Percentiles rank a stretch among this genome's conserved stretches.
Evolutionary conservation across 2,113 vertebrate genomes (phyloP).

Genomic region (Pitta sordida): DNA sequence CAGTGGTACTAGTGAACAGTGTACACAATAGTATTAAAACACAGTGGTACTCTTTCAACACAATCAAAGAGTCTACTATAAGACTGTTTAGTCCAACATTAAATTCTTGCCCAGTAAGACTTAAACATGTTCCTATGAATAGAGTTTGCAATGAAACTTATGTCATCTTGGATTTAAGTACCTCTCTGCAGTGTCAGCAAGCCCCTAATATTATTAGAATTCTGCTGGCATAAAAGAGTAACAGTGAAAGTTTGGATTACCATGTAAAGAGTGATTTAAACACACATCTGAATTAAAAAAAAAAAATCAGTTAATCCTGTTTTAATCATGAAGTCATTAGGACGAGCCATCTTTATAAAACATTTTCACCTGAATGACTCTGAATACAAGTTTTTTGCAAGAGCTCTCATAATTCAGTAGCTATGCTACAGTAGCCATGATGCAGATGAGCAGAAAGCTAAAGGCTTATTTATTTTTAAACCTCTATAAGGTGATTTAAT

Average conservation of each 20-base stretch:
- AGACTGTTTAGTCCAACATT: neutral
- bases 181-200: neutral
- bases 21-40: neutral
- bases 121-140: neutral
- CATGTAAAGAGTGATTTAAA: neutral
- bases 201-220: neutral
- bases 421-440: neutral
- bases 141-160: neutral
- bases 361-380: neutral
- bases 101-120: neutral
- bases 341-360: neutral
- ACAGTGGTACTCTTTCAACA: neutral
- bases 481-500: neutral
- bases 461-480: neutral
- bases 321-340: neutral
- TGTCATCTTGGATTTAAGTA: neutral
- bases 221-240: neutral
- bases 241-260: neutral
- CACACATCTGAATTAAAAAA: neutral
- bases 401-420: neutral
- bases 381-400: neutral
- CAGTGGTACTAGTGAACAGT: neutral
- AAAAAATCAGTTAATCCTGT: neutral
- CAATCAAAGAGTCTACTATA: neutral
- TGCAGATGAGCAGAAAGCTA: neutral